These are phyloP conservation scores for Chrysomela aeneicollis DNA, from an alignment of 2,888 invertebrate species.

Conservation along the genomic window DNA sequence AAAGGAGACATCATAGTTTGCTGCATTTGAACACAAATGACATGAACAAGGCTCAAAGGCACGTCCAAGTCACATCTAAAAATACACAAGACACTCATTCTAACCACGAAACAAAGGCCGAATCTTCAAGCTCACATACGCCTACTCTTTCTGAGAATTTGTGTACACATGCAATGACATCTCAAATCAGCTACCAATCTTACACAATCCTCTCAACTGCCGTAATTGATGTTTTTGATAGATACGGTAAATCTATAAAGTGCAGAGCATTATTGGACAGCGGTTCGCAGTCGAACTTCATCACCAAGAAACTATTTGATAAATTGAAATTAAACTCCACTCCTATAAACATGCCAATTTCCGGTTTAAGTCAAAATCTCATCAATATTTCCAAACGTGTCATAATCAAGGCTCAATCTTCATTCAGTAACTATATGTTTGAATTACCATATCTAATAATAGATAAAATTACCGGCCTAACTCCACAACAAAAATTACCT, in stretches of 20 bases:
- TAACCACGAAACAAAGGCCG: slow-evolving; percentile 1
- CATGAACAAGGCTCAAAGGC: background rate
- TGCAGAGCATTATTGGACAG: slow-evolving; percentile 13
- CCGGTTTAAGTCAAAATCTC: background rate
- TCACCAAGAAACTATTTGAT: background rate
- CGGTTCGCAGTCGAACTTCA: slow-evolving; percentile 16
- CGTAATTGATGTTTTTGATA: background rate
- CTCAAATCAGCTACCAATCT: background rate
- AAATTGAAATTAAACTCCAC: slow-evolving; percentile 4
- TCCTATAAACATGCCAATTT: background rate
- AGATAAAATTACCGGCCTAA: slow-evolving; percentile 9
- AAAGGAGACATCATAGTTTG: slow-evolving; percentile 2
- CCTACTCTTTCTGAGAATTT: background rate
- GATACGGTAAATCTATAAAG: background rate
- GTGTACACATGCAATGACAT: background rate
- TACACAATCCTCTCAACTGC: background rate
- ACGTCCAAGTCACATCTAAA: background rate
- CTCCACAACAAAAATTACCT: background rate
- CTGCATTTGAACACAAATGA: background rate
- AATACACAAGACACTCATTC: background rate
- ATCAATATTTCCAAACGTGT: background rate
- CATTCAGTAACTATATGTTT: background rate
- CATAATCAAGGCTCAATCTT: background rate
- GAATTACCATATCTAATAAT: slow-evolving; percentile 16
- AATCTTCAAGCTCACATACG: background rate